phyloP scores from a whole-genome alignment of 92 coral and sea anemone genomes.

The Ricordea florida region DNA sequence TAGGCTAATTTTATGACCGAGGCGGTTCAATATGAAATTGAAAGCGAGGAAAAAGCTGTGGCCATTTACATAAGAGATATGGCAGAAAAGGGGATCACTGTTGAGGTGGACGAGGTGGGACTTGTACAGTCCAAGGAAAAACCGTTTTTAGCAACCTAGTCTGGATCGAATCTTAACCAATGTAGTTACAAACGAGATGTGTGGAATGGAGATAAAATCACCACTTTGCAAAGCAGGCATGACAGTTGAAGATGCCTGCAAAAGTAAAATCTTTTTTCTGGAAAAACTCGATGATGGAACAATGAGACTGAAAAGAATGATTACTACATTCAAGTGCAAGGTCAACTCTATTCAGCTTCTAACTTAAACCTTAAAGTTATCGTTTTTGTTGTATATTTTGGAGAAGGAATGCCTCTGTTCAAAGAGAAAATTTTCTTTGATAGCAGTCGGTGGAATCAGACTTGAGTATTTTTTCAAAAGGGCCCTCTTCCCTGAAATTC shows the following conservation, averaged over 20 bases:
- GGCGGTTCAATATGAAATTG: constrained; percentile 1
- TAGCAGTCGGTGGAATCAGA: constrained; percentile 21
- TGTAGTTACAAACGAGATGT: constrained; percentile 16
- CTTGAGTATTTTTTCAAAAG: constrained; percentile 52
- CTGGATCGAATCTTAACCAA: constrained; percentile 24
- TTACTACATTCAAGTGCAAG: constrained; percentile 22
- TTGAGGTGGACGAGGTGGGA: constrained; percentile 36
- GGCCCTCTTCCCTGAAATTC: constrained; percentile 55
- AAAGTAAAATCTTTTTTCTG: not conserved
- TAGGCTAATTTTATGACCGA: not conserved
- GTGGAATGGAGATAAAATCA: constrained; percentile 52
- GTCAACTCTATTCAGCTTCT: not conserved
- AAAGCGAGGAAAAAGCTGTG: constrained; percentile 13
- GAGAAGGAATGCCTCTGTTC: constrained; percentile 15
- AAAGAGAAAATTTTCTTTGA: constrained; percentile 9
- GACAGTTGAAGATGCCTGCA: constrained; percentile 37
- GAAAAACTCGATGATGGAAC: constrained; percentile 18
- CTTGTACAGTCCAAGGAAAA: constrained; percentile 35
- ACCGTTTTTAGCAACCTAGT: constrained; percentile 24
- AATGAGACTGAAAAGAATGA: constrained; percentile 6
- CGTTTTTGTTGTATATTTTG: not conserved
- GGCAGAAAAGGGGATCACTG: not conserved
- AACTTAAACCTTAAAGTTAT: not conserved
- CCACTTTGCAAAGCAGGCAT: constrained; percentile 55
- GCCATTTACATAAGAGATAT: not conserved